A percentile compares a stretch with the other conserved stretches of the same genome.
Evolutionary conservation across 2,113 vertebrate species (phyloP).

Genomic region (Gobio gobio): DNA sequence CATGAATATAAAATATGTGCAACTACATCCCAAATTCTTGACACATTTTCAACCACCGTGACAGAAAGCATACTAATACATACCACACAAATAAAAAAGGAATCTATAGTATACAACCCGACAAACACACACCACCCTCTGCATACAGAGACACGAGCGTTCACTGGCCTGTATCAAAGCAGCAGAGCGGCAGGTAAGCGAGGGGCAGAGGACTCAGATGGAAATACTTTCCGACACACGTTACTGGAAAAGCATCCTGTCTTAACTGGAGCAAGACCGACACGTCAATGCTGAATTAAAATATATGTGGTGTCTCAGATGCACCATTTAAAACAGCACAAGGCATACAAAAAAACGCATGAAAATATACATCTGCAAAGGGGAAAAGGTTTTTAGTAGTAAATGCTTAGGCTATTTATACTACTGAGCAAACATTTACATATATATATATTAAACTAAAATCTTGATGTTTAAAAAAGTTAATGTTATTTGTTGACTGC

Average conservation of each 20-base stretch:
- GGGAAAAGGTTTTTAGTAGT: background rate
- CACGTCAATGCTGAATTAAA: background rate
- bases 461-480: too few species aligned
- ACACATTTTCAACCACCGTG: background rate
- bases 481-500: background rate
- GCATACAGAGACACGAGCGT: background rate
- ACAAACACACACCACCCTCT: background rate
- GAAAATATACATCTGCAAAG: background rate
- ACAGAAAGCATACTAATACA: background rate
- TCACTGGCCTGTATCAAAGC: background rate
- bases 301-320: slow-evolving; percentile 6
- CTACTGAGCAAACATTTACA: background rate
- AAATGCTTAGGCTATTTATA: background rate
- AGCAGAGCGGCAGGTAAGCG: background rate
- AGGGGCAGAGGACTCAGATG: background rate
- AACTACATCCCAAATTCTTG: background rate
- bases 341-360: background rate
- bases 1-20: background rate
- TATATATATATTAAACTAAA: too few species aligned
- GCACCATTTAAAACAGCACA: background rate
- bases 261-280: slow-evolving; percentile 18
- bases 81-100: background rate
- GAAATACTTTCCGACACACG: slow-evolving; percentile 34
- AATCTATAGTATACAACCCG: background rate
- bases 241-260: slow-evolving; percentile 35